phyloP scores from a whole-genome alignment of 2,113 vertebrate species.

The Thryonomys swinderianus region DNA sequence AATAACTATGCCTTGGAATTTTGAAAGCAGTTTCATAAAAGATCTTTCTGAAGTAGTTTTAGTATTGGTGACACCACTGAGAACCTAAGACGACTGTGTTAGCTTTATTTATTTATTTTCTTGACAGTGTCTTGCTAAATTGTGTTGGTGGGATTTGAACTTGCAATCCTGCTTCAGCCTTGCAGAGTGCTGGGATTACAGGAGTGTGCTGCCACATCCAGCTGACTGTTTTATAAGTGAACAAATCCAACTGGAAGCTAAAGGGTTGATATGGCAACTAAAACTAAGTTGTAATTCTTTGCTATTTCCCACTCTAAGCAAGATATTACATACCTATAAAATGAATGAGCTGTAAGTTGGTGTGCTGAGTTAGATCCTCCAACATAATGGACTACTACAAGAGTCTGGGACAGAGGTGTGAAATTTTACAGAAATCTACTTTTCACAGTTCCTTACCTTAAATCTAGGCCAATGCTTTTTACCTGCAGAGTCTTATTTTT shows the following conservation, averaged over 20 bases:
- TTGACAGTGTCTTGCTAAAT: not conserved
- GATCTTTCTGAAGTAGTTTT: conserved; percentile 36
- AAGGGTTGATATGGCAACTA: not conserved
- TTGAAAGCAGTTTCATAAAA: conserved; percentile 32
- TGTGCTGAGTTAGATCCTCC: not conserved
- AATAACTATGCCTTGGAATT: conserved; percentile 38
- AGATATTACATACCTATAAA: not conserved
- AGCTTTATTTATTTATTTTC: not conserved
- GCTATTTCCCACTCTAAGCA: not conserved
- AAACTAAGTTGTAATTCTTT: conserved; percentile 17
- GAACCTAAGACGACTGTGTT: not conserved
- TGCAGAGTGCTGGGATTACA: not conserved
- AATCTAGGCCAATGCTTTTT: not conserved
- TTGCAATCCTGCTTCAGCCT: not conserved
- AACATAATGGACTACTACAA: not conserved
- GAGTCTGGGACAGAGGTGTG: not conserved
- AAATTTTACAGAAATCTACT: not conserved
- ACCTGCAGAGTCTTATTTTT: not conserved
- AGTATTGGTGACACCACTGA: not conserved
- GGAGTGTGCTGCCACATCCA: not conserved
- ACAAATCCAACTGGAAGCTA: not conserved
- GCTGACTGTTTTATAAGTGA: not conserved
- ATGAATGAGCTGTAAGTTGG: not conserved
- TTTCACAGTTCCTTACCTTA: not conserved
- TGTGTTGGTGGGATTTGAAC: not conserved